phyloP scores from a whole-genome alignment of 23 tunicate genomes.

The Halocynthia aurantium region DNA sequence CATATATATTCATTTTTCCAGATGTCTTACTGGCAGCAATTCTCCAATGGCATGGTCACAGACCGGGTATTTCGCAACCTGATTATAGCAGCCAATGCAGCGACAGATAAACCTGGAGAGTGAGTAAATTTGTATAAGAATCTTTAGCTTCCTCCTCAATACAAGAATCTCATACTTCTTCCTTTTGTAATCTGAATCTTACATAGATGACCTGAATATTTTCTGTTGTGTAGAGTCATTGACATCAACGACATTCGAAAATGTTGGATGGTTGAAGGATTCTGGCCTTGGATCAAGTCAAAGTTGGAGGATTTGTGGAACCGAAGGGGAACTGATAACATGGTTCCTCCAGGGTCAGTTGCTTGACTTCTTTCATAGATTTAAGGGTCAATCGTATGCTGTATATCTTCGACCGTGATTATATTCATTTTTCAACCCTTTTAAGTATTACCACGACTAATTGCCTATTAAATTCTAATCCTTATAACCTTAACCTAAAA shows the following conservation, averaged over 20 bases:
- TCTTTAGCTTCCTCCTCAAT: too few species aligned
- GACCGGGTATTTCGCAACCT: slow-evolving; percentile 78
- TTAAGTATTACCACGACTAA: too few species aligned
- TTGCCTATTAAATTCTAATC: too few species aligned
- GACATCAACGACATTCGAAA: slow-evolving; percentile 46
- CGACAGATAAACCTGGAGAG: slow-evolving; percentile 66
- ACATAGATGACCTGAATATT: too few species aligned
- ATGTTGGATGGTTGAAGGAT: slow-evolving; percentile 43
- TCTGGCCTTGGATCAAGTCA: slow-evolving; percentile 37
- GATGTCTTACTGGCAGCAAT: slow-evolving; percentile 85
- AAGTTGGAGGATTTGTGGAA: slow-evolving; percentile 68
- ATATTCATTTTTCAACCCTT: too few species aligned
- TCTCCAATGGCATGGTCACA: slow-evolving; percentile 58
- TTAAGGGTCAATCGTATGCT: too few species aligned
- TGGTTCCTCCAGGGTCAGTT: slow-evolving; percentile 59
- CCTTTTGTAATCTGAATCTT: not conserved
- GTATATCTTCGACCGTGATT: too few species aligned
- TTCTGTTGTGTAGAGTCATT: slow-evolving; percentile 29
- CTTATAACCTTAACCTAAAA: too few species aligned
- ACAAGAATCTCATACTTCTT: not conserved
- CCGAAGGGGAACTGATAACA: slow-evolving; percentile 27
- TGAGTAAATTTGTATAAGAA: slow-evolving; percentile 1
- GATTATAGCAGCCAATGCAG: slow-evolving; percentile 67
- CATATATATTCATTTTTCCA: slow-evolving; percentile 7
- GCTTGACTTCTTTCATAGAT: too few species aligned